Evolutionary conservation across 2,797 vertebrate genomes (phyloP).

Genomic region (Clamator glandarius): DNA sequence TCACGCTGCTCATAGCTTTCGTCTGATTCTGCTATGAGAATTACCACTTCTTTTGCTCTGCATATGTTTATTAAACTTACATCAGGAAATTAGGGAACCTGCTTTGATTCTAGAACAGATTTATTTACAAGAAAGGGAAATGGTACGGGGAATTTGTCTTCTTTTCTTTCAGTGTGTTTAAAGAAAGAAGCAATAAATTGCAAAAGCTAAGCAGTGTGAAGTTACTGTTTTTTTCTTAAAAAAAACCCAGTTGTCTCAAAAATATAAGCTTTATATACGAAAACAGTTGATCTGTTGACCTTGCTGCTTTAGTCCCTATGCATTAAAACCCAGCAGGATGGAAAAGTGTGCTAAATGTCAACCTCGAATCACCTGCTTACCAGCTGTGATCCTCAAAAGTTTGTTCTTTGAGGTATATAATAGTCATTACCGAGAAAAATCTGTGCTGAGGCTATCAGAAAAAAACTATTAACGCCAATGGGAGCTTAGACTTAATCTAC

Average conservation of each 20-base stretch:
- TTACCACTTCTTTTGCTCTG: conserved; percentile 47
- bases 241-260: neutral
- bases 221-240: neutral
- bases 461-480: neutral
- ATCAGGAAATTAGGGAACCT: conserved; percentile 63
- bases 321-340: neutral
- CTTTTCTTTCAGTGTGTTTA: conserved; percentile 1
- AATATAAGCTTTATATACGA: neutral
- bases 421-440: neutral
- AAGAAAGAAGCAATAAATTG: neutral
- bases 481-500: neutral
- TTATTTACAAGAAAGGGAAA: conserved; percentile 45
- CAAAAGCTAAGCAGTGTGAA: neutral
- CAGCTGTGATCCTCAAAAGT: neutral
- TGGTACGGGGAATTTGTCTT: neutral
- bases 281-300: neutral
- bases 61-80: conserved; percentile 70
- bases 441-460: neutral
- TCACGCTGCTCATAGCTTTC: conserved; percentile 49
- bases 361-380: neutral
- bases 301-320: neutral
- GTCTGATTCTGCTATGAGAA: conserved; percentile 53
- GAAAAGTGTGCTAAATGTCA: neutral
- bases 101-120: conserved; percentile 40
- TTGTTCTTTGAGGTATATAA: neutral